Conservation (phyloP, 2,888 invertebrate genomes). For the Drosophila stalkeri region DNA sequence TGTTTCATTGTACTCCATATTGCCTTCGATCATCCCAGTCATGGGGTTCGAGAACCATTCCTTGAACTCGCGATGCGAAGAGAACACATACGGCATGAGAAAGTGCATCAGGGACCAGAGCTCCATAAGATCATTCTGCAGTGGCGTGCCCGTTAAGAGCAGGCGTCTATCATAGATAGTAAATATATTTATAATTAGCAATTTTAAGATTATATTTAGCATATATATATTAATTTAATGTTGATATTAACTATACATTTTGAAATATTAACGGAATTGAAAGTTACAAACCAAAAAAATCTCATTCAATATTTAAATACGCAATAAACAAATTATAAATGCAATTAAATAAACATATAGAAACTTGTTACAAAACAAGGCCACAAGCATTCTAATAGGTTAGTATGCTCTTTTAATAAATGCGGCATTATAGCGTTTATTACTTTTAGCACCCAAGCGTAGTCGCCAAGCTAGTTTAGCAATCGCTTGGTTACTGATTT, state of each 20-base stretch:
- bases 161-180: slow-evolving; percentile 88
- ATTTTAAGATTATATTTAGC: neutral
- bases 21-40: slow-evolving; percentile 97
- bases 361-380: slow-evolving; percentile 70
- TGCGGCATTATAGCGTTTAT: slow-evolving; percentile 70
- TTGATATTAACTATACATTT: neutral
- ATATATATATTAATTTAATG: neutral
- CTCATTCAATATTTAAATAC: neutral
- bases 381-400: slow-evolving; percentile 72
- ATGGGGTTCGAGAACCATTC: slow-evolving; percentile 99
- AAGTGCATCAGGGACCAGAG: slow-evolving; percentile 99
- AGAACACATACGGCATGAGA: slow-evolving; percentile 98
- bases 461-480: slow-evolving; percentile 81
- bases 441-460: slow-evolving; percentile 84
- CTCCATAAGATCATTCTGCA: slow-evolving; percentile 98
- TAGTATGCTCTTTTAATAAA: slow-evolving; percentile 61
- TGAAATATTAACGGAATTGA: neutral
- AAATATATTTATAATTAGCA: neutral
- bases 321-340: neutral
- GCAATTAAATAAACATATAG: neutral
- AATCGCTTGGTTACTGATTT: slow-evolving; percentile 83
- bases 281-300: neutral
- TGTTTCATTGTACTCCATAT: slow-evolving; percentile 95
- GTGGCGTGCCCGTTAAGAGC: slow-evolving; percentile 96
- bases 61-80: slow-evolving; percentile 97